These are phyloP conservation scores for Chymomyza caudatula DNA, from an alignment of 2,888 invertebrate genomes.

Conservation along the genomic window DNA sequence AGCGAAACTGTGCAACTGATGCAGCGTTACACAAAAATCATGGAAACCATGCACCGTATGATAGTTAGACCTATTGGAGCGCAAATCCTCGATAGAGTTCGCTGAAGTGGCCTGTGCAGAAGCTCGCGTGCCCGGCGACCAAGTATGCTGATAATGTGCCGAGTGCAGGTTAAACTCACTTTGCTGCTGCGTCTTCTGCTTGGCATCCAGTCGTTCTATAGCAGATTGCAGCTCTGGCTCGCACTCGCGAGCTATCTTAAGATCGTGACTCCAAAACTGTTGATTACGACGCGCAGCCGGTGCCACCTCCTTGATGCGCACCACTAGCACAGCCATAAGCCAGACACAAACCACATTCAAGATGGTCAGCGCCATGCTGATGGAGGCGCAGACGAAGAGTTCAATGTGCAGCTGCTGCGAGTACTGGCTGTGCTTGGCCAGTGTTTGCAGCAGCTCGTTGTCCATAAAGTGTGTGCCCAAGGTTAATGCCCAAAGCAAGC, in stretches of 20 bases:
- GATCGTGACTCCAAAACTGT: slow-evolving; percentile 82
- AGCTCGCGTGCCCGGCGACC: slow-evolving; percentile 57
- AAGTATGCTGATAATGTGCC: slow-evolving; percentile 53
- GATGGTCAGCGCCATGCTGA: slow-evolving; percentile 85
- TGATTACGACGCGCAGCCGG: slow-evolving; percentile 79
- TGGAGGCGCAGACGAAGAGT: slow-evolving; percentile 81
- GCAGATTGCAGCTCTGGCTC: slow-evolving; percentile 66
- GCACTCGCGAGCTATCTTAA: slow-evolving; percentile 80
- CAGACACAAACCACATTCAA: slow-evolving; percentile 86
- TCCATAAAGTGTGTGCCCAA: slow-evolving; percentile 79
- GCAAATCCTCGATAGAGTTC: not conserved
- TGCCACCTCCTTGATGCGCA: slow-evolving; percentile 84
- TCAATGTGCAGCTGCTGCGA: slow-evolving; percentile 81
- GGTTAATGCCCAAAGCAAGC: slow-evolving; percentile 82
- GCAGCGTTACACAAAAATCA: slow-evolving; percentile 49
- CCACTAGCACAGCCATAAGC: slow-evolving; percentile 83
- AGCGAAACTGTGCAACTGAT: slow-evolving; percentile 22
- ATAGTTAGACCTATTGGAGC: slow-evolving; percentile 20
- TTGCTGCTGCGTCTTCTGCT: slow-evolving; percentile 53
- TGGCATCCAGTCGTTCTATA: slow-evolving; percentile 45
- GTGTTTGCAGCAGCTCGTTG: slow-evolving; percentile 68
- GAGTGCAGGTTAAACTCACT: slow-evolving; percentile 33
- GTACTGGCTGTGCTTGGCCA: slow-evolving; percentile 78
- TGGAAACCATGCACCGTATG: slow-evolving; percentile 61
- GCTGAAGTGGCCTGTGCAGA: not conserved